phyloP scores from a whole-genome alignment of 2,888 invertebrate species.

The Parelbella ahira region DNA sequence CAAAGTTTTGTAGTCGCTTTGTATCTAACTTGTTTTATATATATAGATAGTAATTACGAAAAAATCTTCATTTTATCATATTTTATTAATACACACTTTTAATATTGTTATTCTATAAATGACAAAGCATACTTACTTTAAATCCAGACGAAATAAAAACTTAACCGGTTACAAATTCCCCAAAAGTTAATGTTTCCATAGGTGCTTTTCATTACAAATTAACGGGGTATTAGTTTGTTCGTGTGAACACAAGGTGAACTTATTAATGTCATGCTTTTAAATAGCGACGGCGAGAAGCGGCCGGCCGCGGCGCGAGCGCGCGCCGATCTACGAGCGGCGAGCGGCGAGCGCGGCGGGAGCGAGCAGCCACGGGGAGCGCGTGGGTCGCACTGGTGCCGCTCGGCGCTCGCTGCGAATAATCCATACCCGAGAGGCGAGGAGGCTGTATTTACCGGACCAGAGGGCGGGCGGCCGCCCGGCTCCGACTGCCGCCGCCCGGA shows the following conservation, averaged over 20 bases:
- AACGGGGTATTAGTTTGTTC: constrained; percentile 56
- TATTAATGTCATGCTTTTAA: constrained; percentile 61
- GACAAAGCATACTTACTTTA: too few species aligned
- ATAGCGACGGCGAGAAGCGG: constrained; percentile 44
- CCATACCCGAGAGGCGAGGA: constrained; percentile 72
- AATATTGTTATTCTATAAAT: too few species aligned
- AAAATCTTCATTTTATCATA: too few species aligned
- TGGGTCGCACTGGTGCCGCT: constrained; percentile 67
- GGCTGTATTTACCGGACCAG: constrained; percentile 74
- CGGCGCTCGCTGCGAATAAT: constrained; percentile 68
- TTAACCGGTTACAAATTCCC: constrained; percentile 41
- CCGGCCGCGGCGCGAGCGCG: constrained; percentile 44
- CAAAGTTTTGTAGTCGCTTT: too few species aligned
- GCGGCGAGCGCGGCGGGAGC: constrained; percentile 33
- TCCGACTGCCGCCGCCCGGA: constrained; percentile 47
- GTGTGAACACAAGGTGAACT: constrained; percentile 53
- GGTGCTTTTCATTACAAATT: constrained; percentile 57
- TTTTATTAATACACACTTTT: too few species aligned
- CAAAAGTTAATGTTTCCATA: constrained; percentile 58
- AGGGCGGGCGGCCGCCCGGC: constrained; percentile 65
- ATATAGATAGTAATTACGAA: too few species aligned
- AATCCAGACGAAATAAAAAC: too few species aligned
- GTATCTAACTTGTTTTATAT: too few species aligned
- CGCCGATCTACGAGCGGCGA: constrained; percentile 29
- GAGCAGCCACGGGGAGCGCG: constrained; percentile 62